Base-by-base conservation (phyloP, 2,797 vertebrate species). In the Poeciliopsis presidionis region DNA sequence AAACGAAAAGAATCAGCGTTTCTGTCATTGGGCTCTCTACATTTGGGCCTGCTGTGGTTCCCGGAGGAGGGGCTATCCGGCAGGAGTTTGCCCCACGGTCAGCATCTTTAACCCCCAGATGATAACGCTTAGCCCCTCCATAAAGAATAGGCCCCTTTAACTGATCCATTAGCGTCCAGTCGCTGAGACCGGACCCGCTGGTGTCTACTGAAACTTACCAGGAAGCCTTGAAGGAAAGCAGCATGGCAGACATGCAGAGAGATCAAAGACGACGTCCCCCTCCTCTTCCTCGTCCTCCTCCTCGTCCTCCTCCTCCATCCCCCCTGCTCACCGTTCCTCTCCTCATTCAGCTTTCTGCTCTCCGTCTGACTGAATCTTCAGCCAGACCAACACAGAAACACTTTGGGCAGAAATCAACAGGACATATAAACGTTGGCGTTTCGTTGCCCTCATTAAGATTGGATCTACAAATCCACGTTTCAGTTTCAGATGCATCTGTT, bases 191-290 rank as follows among this genome's bases (percentile, higher is more conserved):
- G 91, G 93, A 90, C 91, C 91, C 63, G 73, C 87, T 86, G 91
- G 92, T 92, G 95, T 95, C 94, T 95, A 85, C 92, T 96, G 95
- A 96, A 95, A 94, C 95, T 94, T 95, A 92, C 94, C 95, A 95
- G 95, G 94, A 95, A 95, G 94, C 93, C 93, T 95, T 95, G 94
- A 95, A 95, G 95, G 94, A 95, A 96, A 96, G 95, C 95, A 96
- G 94, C 94, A 93, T 89, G 91, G 94, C 92, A 94, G 95, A 95
- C 95, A 95, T 95, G 93, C 86, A 86, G 84, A 25, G 88, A 96
- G 95, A 96, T 96, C 95, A 96, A 96, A 96, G 95, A 81, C 88
- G 77, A 13, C n/a, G 13, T 73, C 75, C 78, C 81, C 78, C 79
- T 36, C 79, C 2, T 77, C 82, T 79, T 36, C 79, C 39, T 45